Conservation (phyloP, 2,113 vertebrate genomes). For the Rhinolophus sinicus region DNA sequence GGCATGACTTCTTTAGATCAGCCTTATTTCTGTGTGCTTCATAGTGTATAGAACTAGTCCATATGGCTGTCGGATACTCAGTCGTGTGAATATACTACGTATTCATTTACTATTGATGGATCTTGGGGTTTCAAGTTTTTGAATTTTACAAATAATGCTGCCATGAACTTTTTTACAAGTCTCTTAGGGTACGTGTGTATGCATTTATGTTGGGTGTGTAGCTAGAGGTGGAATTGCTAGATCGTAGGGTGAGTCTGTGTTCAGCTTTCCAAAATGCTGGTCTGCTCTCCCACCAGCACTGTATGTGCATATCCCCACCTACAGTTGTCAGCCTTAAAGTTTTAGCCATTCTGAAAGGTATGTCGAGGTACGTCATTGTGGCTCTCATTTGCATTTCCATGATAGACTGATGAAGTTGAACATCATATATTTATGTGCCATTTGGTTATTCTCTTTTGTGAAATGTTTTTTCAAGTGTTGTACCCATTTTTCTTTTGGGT, state of each 20-base stretch:
- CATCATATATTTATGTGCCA: neutral
- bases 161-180: neutral
- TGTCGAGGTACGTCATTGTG: neutral
- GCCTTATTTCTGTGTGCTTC: slow-evolving; percentile 1
- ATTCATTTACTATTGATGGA: neutral
- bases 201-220: neutral
- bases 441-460: neutral
- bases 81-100: neutral
- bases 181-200: neutral
- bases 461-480: neutral
- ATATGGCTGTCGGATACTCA: neutral
- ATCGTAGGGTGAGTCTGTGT: neutral
- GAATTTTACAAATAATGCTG: neutral
- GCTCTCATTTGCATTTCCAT: neutral
- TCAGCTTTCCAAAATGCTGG: neutral
- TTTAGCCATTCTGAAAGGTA: neutral
- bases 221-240: neutral
- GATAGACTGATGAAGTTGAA: neutral
- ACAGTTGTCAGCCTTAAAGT: neutral
- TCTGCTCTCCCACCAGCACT: neutral
- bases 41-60: neutral
- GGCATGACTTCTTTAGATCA: neutral
- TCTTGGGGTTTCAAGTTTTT: neutral
- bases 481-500: neutral
- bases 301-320: accelerated